A percentile compares a stretch with the other conserved stretches of the same genome.
Evolutionary conservation across 2,113 vertebrate species (phyloP).

Genomic region (Cariama cristata): DNA sequence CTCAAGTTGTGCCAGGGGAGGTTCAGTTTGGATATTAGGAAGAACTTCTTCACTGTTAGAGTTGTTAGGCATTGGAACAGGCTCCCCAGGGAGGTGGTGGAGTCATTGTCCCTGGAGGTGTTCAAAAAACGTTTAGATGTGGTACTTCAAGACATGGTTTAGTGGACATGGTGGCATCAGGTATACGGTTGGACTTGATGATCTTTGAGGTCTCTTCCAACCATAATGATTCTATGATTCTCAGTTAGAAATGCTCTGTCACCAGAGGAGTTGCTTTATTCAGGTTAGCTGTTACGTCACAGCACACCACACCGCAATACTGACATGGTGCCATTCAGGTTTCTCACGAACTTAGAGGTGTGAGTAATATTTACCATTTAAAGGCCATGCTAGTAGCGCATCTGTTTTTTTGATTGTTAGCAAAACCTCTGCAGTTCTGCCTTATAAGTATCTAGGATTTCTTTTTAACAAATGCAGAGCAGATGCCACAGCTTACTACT

Average conservation of each 20-base stretch:
- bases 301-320: background rate
- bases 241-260: background rate
- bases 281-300: background rate
- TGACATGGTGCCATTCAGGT: background rate
- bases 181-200: too few species aligned
- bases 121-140: too few species aligned
- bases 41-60: too few species aligned
- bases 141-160: too few species aligned
- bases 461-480: background rate
- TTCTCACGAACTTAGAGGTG: background rate
- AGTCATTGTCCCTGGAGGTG: too few species aligned
- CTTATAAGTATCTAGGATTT: background rate
- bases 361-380: background rate
- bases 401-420: background rate
- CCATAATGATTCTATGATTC: too few species aligned
- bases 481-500: background rate
- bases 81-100: too few species aligned
- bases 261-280: background rate
- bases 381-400: background rate
- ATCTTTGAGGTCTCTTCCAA: too few species aligned
- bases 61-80: too few species aligned
- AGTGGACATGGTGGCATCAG: too few species aligned
- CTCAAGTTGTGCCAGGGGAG: too few species aligned
- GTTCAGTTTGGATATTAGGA: too few species aligned
- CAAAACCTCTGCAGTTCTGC: background rate